Evolutionary conservation across 2,888 invertebrate genomes (phyloP).

Genomic region (Congeria kusceri): DNA sequence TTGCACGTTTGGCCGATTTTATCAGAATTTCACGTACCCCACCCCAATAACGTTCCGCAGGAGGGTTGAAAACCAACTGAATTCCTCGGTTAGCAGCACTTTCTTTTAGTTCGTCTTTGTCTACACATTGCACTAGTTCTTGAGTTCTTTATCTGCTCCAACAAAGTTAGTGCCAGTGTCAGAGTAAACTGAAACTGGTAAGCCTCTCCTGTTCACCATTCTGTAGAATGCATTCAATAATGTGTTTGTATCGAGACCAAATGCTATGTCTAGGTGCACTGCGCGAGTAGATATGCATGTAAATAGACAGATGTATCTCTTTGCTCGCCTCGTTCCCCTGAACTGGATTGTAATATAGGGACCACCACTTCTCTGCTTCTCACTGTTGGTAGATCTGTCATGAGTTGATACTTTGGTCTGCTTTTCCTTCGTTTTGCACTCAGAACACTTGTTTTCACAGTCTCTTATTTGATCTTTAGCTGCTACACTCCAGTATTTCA

Average conservation of each 20-base stretch:
- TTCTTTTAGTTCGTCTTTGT: conserved; percentile 19
- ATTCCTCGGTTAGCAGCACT: too few relatives aligned
- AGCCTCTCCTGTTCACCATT: conserved; percentile 46
- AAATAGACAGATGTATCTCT: too few relatives aligned
- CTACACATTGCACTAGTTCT: too few relatives aligned
- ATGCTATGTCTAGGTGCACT: conserved; percentile 60
- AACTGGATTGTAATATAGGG: conserved; percentile 55
- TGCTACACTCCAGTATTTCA: too few relatives aligned
- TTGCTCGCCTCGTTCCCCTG: conserved; percentile 42
- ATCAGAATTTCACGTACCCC: conserved; percentile 32
- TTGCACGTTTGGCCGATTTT: conserved; percentile 22
- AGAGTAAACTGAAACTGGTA: conserved; percentile 39
- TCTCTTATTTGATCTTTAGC: too few relatives aligned
- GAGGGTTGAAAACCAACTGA: too few relatives aligned
- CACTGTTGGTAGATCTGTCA: neutral
- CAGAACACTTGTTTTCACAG: too few relatives aligned
- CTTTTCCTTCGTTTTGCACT: too few relatives aligned
- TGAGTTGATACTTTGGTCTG: too few relatives aligned
- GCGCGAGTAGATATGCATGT: conserved; percentile 57
- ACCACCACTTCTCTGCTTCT: conserved; percentile 41
- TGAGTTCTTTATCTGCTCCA: too few relatives aligned
- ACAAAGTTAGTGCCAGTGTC: conserved; percentile 64
- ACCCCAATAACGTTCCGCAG: too few relatives aligned
- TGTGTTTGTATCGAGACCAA: conserved; percentile 48
- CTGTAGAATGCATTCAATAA: conserved; percentile 56